A percentile compares a stretch with the other conserved stretches of the same genome.
phyloP scores from a whole-genome alignment of 1,140 invertebrate species.

The Aphelenchoides fujianensis region DNA sequence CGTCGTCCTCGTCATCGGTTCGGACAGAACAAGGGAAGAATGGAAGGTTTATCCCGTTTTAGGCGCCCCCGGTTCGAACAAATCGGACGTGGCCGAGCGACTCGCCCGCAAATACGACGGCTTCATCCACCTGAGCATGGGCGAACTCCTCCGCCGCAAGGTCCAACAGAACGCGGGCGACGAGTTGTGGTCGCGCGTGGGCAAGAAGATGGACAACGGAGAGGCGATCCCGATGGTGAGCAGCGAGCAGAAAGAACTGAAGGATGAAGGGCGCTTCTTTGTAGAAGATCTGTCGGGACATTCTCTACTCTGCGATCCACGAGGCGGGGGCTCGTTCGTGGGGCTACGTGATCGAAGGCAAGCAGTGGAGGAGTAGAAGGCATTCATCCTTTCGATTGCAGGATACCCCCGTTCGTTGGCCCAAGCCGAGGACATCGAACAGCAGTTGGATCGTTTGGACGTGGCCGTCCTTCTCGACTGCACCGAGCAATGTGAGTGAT shows the following conservation, averaged over 20 bases:
- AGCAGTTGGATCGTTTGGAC: slow-evolving; percentile 49
- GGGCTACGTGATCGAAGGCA: slow-evolving; percentile 59
- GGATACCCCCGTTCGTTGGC: slow-evolving; percentile 53
- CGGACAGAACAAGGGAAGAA: neutral
- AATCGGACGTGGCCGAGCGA: slow-evolving; percentile 48
- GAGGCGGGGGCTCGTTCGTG: slow-evolving; percentile 40
- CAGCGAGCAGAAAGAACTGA: slow-evolving; percentile 4
- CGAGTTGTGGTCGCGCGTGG: slow-evolving; percentile 54
- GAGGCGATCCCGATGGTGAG: slow-evolving; percentile 54
- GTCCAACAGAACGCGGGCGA: slow-evolving; percentile 52
- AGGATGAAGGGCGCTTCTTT: neutral
- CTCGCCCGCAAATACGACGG: slow-evolving; percentile 60
- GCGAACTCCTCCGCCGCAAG: slow-evolving; percentile 53
- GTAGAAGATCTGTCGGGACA: slow-evolving; percentile 59
- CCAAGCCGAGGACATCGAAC: slow-evolving; percentile 57
- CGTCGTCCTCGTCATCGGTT: slow-evolving; percentile 55
- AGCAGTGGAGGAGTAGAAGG: neutral
- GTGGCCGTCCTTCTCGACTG: slow-evolving; percentile 58
- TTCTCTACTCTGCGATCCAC: slow-evolving; percentile 55
- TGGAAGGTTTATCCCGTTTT: slow-evolving; percentile 12
- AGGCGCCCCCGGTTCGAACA: slow-evolving; percentile 59
- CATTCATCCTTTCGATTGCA: neutral
- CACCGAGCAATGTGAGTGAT: slow-evolving; percentile 61
- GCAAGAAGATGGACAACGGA: slow-evolving; percentile 55
- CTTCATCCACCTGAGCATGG: slow-evolving; percentile 56